Conservation (phyloP, 2,888 invertebrate genomes). For the Scrobipalpa atriplicella region DNA sequence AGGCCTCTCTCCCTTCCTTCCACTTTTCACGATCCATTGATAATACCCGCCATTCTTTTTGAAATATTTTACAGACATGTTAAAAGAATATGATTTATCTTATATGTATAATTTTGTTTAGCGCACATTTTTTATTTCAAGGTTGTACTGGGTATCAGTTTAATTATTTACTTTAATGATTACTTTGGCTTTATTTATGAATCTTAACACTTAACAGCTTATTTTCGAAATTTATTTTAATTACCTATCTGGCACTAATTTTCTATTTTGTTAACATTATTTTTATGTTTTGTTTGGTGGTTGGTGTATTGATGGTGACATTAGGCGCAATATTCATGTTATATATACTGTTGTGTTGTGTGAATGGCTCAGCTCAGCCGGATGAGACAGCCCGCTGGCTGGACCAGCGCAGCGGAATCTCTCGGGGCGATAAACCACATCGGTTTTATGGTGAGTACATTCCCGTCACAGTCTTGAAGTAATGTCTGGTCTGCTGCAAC, state of each 20-base stretch:
- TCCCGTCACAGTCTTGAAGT: not conserved
- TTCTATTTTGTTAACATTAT: constrained; percentile 63
- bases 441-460: constrained; percentile 80
- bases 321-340: constrained; percentile 82
- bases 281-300: constrained; percentile 78
- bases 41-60: too few species aligned
- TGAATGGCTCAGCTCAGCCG: constrained; percentile 79
- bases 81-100: too few species aligned
- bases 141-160: not conserved
- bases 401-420: constrained; percentile 67
- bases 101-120: constrained; percentile 1
- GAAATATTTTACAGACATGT: not conserved
- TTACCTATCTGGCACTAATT: constrained; percentile 39
- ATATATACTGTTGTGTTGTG: constrained; percentile 82
- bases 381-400: constrained; percentile 79
- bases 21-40: too few species aligned
- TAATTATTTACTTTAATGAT: not conserved
- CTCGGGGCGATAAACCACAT: constrained; percentile 68
- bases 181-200: not conserved
- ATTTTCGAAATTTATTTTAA: constrained; percentile 10
- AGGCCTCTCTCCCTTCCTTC: too few species aligned
- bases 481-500: constrained; percentile 26
- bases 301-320: constrained; percentile 72
- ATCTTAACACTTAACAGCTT: not conserved
- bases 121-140: not conserved